Percentiles rank a stretch among this genome's conserved stretches.
Evolutionary conservation across 1,140 invertebrate genomes (phyloP).

Genomic region (Oryctes rhinoceros): DNA sequence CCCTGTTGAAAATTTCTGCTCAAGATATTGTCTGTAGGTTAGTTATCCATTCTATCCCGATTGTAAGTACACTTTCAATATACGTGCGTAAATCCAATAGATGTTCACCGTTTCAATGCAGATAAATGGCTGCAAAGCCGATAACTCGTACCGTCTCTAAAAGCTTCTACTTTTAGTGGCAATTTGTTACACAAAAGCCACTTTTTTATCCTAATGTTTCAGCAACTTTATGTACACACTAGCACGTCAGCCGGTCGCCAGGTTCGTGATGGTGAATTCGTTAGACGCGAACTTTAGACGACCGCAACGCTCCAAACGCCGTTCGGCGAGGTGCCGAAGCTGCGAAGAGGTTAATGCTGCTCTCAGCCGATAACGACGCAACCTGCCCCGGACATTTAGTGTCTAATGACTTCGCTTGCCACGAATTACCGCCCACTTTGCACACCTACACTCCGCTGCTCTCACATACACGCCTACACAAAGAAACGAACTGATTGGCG

Average conservation of each 20-base stretch:
- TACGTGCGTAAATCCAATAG: too few species aligned
- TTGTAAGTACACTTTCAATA: too few species aligned
- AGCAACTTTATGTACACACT: constrained; percentile 32
- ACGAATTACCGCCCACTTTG: constrained; percentile 42
- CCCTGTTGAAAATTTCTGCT: too few species aligned
- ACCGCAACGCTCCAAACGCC: neutral
- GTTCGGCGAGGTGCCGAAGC: neutral
- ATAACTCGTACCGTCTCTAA: constrained; percentile 14
- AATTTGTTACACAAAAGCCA: constrained; percentile 37
- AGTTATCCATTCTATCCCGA: too few species aligned
- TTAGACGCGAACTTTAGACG: neutral
- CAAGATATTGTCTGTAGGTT: too few species aligned
- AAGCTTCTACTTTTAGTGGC: constrained; percentile 21
- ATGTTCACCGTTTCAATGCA: too few species aligned
- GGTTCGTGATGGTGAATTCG: neutral
- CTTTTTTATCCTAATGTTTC: constrained; percentile 27
- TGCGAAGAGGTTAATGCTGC: constrained; percentile 40
- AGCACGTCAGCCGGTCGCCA: neutral
- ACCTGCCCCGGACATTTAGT: constrained; percentile 37
- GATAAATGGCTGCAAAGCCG: neutral
- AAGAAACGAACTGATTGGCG: neutral
- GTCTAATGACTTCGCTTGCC: constrained; percentile 42
- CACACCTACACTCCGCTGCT: neutral
- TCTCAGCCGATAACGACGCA: constrained; percentile 42
- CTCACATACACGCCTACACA: too few species aligned